Conservation (phyloP, 1,140 invertebrate species). For the Trichogramma pretiosum region DNA sequence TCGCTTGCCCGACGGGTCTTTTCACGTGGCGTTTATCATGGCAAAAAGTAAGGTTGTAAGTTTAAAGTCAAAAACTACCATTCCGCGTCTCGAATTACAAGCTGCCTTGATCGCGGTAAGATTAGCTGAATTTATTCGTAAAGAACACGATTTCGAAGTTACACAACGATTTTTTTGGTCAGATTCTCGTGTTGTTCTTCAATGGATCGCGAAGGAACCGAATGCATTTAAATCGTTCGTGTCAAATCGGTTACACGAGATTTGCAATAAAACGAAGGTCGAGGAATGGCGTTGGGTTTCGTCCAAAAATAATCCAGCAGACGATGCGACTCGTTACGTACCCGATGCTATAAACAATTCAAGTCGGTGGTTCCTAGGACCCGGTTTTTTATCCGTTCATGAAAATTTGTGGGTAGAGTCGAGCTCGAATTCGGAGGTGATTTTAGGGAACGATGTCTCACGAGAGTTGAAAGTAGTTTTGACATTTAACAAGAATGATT, state of each 20-base stretch:
- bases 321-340: not conserved
- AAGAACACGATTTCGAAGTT: not conserved
- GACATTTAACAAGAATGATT: not conserved
- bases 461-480: not conserved
- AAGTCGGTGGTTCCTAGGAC: not conserved
- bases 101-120: no score
- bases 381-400: not conserved
- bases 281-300: conserved; percentile 1
- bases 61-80: not conserved
- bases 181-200: not conserved
- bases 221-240: not conserved
- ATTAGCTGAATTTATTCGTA: not conserved
- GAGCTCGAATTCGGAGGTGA: not conserved
- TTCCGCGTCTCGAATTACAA: no score
- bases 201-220: conserved; percentile 3
- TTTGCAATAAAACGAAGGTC: not conserved
- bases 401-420: no score
- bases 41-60: not conserved
- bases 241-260: not conserved
- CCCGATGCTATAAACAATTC: not conserved
- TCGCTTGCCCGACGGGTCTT: no score
- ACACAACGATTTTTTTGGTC: not conserved
- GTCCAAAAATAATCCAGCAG: not conserved
- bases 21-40: not conserved
- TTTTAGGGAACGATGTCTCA: not conserved